Evolutionary conservation across 2,888 invertebrate genomes (phyloP), one percentile per base, ranked within the genome.

Genomic region (Byasa hedistus): DNA sequence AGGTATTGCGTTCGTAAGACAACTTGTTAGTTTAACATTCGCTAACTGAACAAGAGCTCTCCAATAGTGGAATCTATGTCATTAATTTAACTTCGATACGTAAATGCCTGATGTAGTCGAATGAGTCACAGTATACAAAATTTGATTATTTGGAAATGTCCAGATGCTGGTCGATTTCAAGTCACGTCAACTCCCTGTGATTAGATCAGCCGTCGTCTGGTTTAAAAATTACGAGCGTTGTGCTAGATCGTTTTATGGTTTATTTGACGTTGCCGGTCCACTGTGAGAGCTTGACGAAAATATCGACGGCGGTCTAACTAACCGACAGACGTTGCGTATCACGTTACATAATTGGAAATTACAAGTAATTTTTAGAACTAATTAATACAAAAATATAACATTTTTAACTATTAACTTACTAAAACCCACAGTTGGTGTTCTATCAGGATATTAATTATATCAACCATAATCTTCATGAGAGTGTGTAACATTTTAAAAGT

Each of bases 21-120:
- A 85, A 85, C 84, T 81, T 83, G 87, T 86, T 84, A 79, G 75
- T 78, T 86, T 86, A 86, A 86, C 84, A 86, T 88, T 87, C 84
- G 79, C 85, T 83, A 72, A 85, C 84, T 84, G 82, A 79, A 83
- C 74, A 73, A 79, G 76, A 72, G 73, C 76, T 76, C 78, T 81
- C 73, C 70, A 79, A 72, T 76, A 68, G 72, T 1, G 77, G 69
- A 69, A 72, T 71, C 73, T 76, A 72, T 77, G 77, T 77, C 75
- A 79, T 73, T 79, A 82, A 84, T 84, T 83, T 80, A 70, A 70
- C 80, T 83, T 82, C 81, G 78, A 83, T 85, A 80, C 76, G 70
- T 72, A 64, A 32, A 54, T 21, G n/a, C 39, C 48, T 10, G 24
- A 48, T 48, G 23, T 23, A 8, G 57, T 61, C 63, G 66, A 70